Percentiles rank a stretch among this genome's conserved stretches.
These are phyloP conservation scores for Phaethornis superciliosus DNA, from an alignment of 2,113 vertebrate species.

Conservation along the genomic window DNA sequence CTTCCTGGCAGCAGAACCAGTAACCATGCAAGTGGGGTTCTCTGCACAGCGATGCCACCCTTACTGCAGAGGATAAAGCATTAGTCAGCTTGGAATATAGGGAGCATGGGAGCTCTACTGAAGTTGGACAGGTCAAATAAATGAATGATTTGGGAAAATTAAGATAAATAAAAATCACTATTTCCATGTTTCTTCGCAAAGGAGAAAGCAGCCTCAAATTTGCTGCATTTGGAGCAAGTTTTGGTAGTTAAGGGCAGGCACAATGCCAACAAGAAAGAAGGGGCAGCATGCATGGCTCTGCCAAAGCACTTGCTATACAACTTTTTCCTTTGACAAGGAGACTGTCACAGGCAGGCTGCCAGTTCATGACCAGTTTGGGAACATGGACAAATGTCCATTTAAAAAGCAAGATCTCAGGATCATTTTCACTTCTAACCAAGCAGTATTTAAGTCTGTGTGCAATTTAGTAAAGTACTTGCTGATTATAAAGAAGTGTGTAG, in stretches of 20 bases:
- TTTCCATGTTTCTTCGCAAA: not conserved
- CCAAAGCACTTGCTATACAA: not conserved
- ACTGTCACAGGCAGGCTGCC: not conserved
- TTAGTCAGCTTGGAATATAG: not conserved
- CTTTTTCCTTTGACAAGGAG: not conserved
- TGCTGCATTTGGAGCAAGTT: not conserved
- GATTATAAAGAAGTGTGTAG: not conserved
- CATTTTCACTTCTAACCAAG: not conserved
- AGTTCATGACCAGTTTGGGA: not conserved
- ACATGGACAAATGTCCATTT: not conserved
- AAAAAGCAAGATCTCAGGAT: conserved; percentile 22
- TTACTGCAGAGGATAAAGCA: not conserved
- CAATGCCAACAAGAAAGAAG: not conserved
- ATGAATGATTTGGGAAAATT: not conserved
- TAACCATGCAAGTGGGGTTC: fast-evolving
- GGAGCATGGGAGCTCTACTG: not conserved
- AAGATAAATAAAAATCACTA: not conserved
- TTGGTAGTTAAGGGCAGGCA: conserved; percentile 5
- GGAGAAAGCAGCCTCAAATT: not conserved
- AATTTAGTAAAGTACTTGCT: not conserved
- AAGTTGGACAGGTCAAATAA: not conserved
- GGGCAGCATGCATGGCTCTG: not conserved
- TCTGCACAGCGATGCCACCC: not conserved
- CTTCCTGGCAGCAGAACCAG: not conserved
- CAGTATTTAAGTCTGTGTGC: not conserved